These are phyloP conservation scores for Sinosuthora webbiana DNA, from an alignment of 2,113 vertebrate genomes.

Conservation along the genomic window DNA sequence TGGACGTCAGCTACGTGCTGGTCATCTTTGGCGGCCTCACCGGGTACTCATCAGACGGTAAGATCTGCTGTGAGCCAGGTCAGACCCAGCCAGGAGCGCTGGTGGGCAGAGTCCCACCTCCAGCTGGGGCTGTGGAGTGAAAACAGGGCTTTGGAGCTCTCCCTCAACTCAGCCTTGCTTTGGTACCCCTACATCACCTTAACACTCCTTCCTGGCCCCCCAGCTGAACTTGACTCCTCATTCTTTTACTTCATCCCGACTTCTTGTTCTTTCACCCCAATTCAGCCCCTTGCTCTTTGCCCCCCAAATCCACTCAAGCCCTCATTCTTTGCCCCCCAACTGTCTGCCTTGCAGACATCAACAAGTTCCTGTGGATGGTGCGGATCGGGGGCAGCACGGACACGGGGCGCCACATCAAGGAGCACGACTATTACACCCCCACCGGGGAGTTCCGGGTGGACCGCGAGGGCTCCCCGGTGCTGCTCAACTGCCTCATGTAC, in stretches of 20 bases:
- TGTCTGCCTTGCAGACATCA: slow-evolving; percentile 80
- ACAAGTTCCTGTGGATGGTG: slow-evolving; percentile 99
- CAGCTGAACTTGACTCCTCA: not conserved
- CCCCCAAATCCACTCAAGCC: not conserved
- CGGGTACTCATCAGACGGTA: slow-evolving; percentile 96
- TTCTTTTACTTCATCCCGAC: not conserved
- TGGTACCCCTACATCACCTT: not conserved
- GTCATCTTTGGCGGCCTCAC: slow-evolving; percentile 98
- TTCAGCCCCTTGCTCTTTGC: not conserved
- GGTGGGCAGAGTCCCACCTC: not conserved
- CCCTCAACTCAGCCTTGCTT: rapidly evolving
- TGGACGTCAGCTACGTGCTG: slow-evolving; percentile 96
- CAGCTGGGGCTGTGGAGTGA: not conserved
- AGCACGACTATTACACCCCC: slow-evolving; percentile 97
- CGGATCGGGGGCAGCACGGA: slow-evolving; percentile 98
- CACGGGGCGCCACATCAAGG: slow-evolving; percentile 95
- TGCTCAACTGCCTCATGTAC: slow-evolving; percentile 99
- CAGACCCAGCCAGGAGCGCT: rapidly evolving
- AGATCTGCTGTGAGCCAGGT: rapidly evolving
- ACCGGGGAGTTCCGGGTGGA: slow-evolving; percentile 97
- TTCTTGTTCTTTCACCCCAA: not conserved
- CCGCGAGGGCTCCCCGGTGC: slow-evolving; percentile 92
- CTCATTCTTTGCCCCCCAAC: no score
- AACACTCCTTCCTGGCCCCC: not conserved
- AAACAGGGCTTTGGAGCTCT: rapidly evolving